phyloP scores from a whole-genome alignment of 2,888 invertebrate species.

The Bhutanitis thaidina region DNA sequence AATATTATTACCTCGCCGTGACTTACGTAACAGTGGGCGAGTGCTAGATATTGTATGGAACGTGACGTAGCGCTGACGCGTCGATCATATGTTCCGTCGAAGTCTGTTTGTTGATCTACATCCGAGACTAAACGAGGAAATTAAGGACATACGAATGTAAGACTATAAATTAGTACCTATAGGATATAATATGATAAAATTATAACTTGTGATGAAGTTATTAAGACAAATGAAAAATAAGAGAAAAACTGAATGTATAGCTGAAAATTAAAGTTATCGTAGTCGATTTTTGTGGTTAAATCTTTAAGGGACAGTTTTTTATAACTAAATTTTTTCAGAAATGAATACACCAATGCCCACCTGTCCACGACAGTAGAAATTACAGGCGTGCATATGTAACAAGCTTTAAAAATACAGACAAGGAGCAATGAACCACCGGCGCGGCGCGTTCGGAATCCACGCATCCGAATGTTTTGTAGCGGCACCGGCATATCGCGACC shows the following conservation, averaged over 20 bases:
- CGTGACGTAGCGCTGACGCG: slow-evolving; percentile 39
- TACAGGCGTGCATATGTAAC: too few species aligned
- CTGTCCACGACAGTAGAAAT: too few species aligned
- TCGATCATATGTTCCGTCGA: slow-evolving; percentile 25
- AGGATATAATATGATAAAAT: too few species aligned
- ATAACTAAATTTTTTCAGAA: too few species aligned
- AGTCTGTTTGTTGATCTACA: background rate
- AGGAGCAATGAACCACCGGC: slow-evolving; percentile 70
- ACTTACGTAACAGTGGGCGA: slow-evolving; percentile 50
- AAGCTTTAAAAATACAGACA: slow-evolving; percentile 42
- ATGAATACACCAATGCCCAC: too few species aligned
- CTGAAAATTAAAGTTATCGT: too few species aligned
- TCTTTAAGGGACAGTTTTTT: too few species aligned
- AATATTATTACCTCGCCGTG: slow-evolving; percentile 49
- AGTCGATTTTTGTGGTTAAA: too few species aligned
- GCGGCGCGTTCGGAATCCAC: slow-evolving; percentile 59
- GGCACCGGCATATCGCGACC: slow-evolving; percentile 51
- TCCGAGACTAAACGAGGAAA: background rate
- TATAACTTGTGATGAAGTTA: too few species aligned
- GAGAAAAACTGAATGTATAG: too few species aligned
- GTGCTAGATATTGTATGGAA: slow-evolving; percentile 45
- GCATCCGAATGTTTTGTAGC: slow-evolving; percentile 58
- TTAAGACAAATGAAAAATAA: too few species aligned
- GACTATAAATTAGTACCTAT: too few species aligned
- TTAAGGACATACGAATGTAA: background rate